Percentiles rank a stretch among this genome's conserved stretches.
These are phyloP conservation scores for Oreocharis arfaki DNA, from an alignment of 2,113 vertebrate genomes.

Conservation along the genomic window DNA sequence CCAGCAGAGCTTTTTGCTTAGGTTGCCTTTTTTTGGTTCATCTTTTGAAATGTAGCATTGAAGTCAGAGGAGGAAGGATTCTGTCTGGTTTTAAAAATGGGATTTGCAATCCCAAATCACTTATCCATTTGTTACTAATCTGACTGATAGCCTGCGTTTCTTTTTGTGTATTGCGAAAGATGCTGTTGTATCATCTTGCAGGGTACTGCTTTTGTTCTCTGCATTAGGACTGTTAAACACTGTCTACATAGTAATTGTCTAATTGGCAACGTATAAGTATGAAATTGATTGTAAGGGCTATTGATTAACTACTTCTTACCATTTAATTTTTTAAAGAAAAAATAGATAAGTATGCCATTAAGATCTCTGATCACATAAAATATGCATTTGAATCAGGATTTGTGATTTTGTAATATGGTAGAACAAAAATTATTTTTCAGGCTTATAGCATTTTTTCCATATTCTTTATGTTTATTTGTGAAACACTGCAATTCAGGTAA, in stretches of 20 bases:
- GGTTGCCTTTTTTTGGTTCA: not conserved
- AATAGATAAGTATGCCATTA: not conserved
- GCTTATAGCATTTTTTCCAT: not conserved
- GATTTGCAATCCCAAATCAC: not conserved
- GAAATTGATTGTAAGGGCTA: not conserved
- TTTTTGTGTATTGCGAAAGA: not conserved
- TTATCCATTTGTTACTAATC: not conserved
- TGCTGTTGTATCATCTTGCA: not conserved
- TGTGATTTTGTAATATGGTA: not conserved
- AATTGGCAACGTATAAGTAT: not conserved
- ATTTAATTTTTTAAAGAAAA: not conserved
- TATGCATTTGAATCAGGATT: not conserved
- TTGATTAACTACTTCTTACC: not conserved
- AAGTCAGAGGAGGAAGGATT: not conserved
- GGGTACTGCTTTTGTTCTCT: not conserved
- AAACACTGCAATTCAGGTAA: not conserved
- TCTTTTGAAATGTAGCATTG: not conserved
- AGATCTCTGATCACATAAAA: not conserved
- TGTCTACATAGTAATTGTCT: not conserved
- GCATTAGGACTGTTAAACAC: not conserved
- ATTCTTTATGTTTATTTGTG: not conserved
- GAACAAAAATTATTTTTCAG: not conserved
- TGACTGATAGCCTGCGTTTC: not conserved
- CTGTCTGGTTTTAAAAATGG: not conserved
- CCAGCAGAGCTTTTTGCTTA: not conserved